Evolutionary conservation across 2,888 invertebrate genomes (phyloP).

Genomic region (Pheosia tremula): DNA sequence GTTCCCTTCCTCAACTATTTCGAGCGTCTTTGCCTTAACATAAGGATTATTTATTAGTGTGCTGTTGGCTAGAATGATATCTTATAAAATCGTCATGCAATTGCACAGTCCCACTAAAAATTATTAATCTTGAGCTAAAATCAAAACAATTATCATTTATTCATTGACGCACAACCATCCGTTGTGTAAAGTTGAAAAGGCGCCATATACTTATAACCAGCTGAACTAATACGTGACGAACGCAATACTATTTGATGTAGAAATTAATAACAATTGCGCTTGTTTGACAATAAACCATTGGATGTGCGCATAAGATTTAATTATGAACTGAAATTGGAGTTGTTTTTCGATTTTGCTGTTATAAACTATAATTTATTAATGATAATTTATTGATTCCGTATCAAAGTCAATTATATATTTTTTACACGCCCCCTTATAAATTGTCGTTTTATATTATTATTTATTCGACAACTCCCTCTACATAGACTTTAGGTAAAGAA

Average conservation of each 20-base stretch:
- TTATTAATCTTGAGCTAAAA: constrained; percentile 17
- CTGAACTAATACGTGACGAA: background rate
- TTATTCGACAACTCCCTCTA: too few relatives aligned
- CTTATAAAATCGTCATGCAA: too few relatives aligned
- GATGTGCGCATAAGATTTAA: background rate
- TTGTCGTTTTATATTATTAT: too few relatives aligned
- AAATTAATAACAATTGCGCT: constrained; percentile 1
- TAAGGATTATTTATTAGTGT: too few relatives aligned
- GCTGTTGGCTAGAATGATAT: too few relatives aligned
- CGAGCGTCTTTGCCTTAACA: too few relatives aligned
- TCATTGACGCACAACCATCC: background rate
- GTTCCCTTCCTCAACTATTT: too few relatives aligned
- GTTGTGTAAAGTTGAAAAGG: background rate
- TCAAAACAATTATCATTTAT: constrained; percentile 10
- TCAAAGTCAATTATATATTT: too few relatives aligned
- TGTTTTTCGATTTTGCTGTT: background rate
- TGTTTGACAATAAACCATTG: background rate
- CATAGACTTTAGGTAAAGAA: too few relatives aligned
- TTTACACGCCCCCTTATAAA: too few relatives aligned
- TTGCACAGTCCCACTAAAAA: background rate
- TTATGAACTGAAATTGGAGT: background rate
- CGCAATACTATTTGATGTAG: background rate
- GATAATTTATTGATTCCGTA: too few relatives aligned
- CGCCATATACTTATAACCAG: background rate
- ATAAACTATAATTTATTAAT: too few relatives aligned